These are phyloP conservation scores for Strigops habroptila DNA, from an alignment of 2,113 vertebrate genomes.

Conservation along the genomic window DNA sequence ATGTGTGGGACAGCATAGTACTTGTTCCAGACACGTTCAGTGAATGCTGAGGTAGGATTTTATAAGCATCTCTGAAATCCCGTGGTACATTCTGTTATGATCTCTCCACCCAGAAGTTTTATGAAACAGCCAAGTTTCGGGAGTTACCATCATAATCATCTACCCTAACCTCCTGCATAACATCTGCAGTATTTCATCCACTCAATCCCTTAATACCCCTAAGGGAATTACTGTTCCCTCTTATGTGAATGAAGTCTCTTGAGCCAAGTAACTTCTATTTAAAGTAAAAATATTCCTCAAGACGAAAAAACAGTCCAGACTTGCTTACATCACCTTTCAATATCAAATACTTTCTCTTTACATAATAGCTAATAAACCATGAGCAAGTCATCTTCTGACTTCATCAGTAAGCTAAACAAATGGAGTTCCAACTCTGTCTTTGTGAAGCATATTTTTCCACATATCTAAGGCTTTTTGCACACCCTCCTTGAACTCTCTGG, in stretches of 20 bases:
- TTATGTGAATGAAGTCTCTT: neutral
- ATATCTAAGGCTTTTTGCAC: neutral
- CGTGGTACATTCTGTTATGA: neutral
- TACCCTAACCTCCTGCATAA: neutral
- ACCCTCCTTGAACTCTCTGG: neutral
- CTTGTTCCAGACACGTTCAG: neutral
- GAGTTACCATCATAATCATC: neutral
- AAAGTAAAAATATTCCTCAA: neutral
- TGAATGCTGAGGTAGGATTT: slow-evolving; percentile 14
- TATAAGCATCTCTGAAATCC: neutral
- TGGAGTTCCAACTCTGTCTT: neutral
- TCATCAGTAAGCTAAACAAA: neutral
- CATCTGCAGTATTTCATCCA: neutral
- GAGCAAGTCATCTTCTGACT: neutral
- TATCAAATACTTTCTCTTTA: slow-evolving; percentile 19
- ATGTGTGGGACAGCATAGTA: neutral
- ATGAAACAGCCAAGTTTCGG: slow-evolving; percentile 5
- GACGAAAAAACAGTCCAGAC: neutral
- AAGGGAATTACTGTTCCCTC: neutral
- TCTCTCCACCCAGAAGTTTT: slow-evolving; percentile 20
- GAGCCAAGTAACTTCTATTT: slow-evolving; percentile 4
- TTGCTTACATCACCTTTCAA: slow-evolving; percentile 36
- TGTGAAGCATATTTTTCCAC: slow-evolving; percentile 11
- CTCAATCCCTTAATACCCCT: neutral
- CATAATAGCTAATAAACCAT: slow-evolving; percentile 6